Percentiles rank a stretch among this genome's conserved stretches.
Evolutionary conservation across 2,113 vertebrate species (phyloP).

Genomic region (Plotosus lineatus): DNA sequence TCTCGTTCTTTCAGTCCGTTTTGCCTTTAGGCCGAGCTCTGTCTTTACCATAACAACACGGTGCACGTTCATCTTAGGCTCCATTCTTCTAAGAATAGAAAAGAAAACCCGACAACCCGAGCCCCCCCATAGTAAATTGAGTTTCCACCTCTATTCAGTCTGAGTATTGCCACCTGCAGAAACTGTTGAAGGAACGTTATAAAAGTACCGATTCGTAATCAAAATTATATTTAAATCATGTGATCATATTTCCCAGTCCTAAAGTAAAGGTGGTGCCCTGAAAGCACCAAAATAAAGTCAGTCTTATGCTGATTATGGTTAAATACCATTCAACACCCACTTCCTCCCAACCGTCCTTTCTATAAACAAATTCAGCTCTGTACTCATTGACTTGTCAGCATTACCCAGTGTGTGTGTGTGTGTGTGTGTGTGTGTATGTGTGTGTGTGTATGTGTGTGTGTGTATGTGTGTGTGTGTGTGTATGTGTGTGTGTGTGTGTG

Average conservation of each 20-base stretch:
- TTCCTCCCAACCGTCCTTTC: constrained; percentile 9
- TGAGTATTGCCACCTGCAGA: neutral
- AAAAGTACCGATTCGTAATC: neutral
- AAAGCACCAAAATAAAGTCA: constrained; percentile 7
- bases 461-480: constrained; percentile 13
- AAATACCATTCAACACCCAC: constrained; percentile 10
- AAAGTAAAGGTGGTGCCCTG: neutral
- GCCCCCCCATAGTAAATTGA: too few species aligned
- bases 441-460: neutral
- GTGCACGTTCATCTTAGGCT: too few species aligned
- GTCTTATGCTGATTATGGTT: constrained; percentile 1
- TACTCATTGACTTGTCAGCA: neutral
- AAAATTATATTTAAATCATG: neutral
- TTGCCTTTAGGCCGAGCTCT: too few species aligned
- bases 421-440: constrained; percentile 20
- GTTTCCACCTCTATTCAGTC: neutral
- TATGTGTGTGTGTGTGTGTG: constrained; percentile 19
- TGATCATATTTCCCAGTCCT: neutral
- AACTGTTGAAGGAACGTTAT: neutral
- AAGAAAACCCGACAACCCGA: too few species aligned
- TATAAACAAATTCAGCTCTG: constrained; percentile 36
- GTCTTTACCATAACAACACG: too few species aligned
- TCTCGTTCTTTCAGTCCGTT: too few species aligned
- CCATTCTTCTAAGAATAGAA: too few species aligned
- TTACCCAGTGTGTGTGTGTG: neutral